phyloP scores from a whole-genome alignment of 1,140 invertebrate genomes.

The Apis laboriosa region DNA sequence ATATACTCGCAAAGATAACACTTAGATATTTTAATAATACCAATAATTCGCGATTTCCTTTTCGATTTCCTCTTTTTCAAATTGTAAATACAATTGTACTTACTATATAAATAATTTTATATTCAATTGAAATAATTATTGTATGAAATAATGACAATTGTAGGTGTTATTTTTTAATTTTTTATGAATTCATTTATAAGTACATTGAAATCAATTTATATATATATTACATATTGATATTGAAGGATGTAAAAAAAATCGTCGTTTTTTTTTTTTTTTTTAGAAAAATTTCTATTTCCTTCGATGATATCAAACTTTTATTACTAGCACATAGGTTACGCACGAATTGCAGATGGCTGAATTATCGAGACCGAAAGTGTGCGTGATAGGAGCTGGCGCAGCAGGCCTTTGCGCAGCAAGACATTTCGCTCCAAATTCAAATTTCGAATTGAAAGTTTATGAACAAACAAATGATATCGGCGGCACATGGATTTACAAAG shows the following conservation, averaged over 20 bases:
- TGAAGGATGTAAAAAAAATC: neutral
- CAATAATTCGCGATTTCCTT: neutral
- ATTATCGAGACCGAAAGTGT: slow-evolving; percentile 77
- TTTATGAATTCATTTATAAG: neutral
- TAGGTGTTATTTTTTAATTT: neutral
- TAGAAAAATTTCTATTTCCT: neutral
- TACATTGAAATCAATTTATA: neutral
- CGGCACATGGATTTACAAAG: slow-evolving; percentile 88
- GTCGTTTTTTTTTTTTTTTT: neutral
- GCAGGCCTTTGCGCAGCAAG: slow-evolving; percentile 87
- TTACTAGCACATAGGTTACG: slow-evolving; percentile 1
- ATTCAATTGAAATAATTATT: no score
- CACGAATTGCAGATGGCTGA: slow-evolving; percentile 39
- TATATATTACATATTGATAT: neutral
- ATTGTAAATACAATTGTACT: neutral
- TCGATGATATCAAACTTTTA: neutral
- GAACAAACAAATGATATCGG: slow-evolving; percentile 85
- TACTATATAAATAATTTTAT: neutral
- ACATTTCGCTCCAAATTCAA: slow-evolving; percentile 77
- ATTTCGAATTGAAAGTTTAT: slow-evolving; percentile 82
- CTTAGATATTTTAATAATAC: neutral
- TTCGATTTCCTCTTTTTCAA: neutral
- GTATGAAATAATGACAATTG: neutral
- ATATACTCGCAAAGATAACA: neutral
- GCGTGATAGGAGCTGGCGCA: slow-evolving; percentile 90